Evolutionary conservation across 92 coral and sea anemone genomes (phyloP).

Genomic region (Zoanthus sansibaricus): DNA sequence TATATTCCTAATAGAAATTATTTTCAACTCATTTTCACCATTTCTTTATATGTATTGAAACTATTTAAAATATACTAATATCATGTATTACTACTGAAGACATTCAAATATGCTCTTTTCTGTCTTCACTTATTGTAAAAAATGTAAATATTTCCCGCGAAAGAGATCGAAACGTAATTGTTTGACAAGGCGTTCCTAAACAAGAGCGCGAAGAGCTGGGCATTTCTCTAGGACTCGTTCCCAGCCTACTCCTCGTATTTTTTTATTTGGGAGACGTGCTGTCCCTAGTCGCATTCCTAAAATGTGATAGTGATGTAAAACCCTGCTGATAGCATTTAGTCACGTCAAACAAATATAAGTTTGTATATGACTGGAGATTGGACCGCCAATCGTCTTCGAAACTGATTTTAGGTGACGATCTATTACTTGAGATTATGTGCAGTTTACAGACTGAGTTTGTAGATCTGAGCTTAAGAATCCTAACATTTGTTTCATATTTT

Average conservation of each 20-base stretch:
- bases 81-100: background rate
- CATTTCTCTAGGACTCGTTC: background rate
- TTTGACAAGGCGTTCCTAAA: background rate
- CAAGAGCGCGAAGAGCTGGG: background rate
- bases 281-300: background rate
- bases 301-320: too few relatives aligned
- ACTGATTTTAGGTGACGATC: too few relatives aligned
- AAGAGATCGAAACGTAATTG: background rate
- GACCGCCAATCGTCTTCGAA: too few relatives aligned
- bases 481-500: too few relatives aligned
- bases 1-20: background rate
- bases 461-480: too few relatives aligned
- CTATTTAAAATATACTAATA: background rate
- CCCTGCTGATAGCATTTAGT: too few relatives aligned
- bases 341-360: too few relatives aligned
- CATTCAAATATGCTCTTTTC: background rate
- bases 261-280: background rate
- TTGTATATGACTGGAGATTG: too few relatives aligned
- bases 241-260: background rate
- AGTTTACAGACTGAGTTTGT: too few relatives aligned
- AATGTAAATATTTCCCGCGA: background rate
- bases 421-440: too few relatives aligned
- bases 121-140: background rate
- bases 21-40: background rate
- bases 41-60: background rate